Base-by-base conservation (phyloP, 2,797 vertebrate species). In the Acropternis orthonyx region DNA sequence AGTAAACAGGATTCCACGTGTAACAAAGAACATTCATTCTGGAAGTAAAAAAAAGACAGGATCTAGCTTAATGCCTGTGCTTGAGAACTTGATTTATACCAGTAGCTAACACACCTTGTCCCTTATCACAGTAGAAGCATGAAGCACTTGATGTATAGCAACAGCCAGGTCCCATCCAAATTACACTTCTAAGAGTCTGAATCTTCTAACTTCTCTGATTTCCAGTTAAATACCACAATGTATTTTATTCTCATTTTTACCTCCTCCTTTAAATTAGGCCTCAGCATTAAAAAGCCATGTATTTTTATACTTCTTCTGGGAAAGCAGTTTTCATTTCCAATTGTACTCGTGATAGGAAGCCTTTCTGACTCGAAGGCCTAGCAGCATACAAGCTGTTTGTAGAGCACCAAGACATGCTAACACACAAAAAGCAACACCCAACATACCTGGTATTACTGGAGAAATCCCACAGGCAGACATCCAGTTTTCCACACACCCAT, bases 401-500 rank as follows among this genome's bases (percentile, higher is more conserved):
- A 63, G 22, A 14, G 27, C 18, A 41, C 65, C 34, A 61, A 51
- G 44, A 65, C 21, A 46, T 2, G 1, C 22, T 14, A 36, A 30
- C 14, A 21, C 3, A 37, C 0, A 76, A 30, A 49, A 44, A 88
- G 26, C 79, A 44, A 5, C 48, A 71, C 44, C 10, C 36, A 74
- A 48, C 48, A 41, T 91, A 98, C 98, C 98, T 98, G 46, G 98
- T 98, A 80, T 98, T 98, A 68, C 92, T 97, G 36, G 97, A 98
- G 76, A 98, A 98, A 97, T 98, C 98, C 98, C 98, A 98, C 85
- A 98, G 79, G 80, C 96, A 96, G 48, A 94, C 96, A 88, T 98
- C 97, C 23, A 98, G 85, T 19, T 97, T 93, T 63, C 95, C 97
- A 54, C 62, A 91, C n/a, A 98, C 88, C 97, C 97, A 98, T 23